A percentile compares a stretch with the other conserved stretches of the same genome.
phyloP scores from a whole-genome alignment of 2,797 vertebrate species.

The Cetoscarus ocellatus region DNA sequence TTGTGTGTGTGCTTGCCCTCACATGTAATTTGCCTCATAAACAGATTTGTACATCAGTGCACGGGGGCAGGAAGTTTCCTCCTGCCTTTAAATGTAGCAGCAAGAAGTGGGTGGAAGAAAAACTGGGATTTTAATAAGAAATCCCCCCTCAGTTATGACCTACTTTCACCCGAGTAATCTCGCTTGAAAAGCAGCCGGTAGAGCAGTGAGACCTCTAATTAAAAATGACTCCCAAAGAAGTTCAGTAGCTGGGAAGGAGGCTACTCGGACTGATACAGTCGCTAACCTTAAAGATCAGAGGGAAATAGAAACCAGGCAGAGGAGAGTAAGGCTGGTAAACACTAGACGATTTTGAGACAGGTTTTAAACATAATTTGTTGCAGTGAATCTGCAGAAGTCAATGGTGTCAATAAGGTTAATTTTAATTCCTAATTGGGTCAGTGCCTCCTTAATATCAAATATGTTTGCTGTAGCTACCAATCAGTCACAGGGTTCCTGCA shows the following conservation, averaged over 20 bases:
- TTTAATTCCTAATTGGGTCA: too few relatives aligned
- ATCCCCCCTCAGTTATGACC: slow-evolving; percentile 72
- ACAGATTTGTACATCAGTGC: slow-evolving; percentile 65
- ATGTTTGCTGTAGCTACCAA: too few relatives aligned
- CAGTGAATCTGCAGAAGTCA: too few relatives aligned
- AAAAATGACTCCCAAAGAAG: slow-evolving; percentile 59
- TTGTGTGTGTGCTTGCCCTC: slow-evolving; percentile 37
- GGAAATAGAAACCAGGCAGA: slow-evolving; percentile 18
- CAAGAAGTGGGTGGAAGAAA: slow-evolving; percentile 63
- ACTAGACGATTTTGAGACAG: too few relatives aligned
- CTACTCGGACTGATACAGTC: slow-evolving; percentile 47
- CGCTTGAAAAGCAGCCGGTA: slow-evolving; percentile 65
- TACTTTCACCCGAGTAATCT: slow-evolving; percentile 71
- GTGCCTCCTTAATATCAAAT: too few relatives aligned
- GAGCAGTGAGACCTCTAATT: slow-evolving; percentile 67
- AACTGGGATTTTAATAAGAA: slow-evolving; percentile 62
- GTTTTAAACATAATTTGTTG: too few relatives aligned
- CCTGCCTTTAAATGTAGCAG: slow-evolving; percentile 64
- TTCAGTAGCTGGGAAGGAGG: slow-evolving; percentile 42
- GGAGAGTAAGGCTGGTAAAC: background rate
- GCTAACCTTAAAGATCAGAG: slow-evolving; percentile 53
- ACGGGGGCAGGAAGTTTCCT: slow-evolving; percentile 48
- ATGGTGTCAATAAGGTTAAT: too few relatives aligned
- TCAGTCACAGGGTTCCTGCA: too few relatives aligned
- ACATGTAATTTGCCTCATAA: slow-evolving; percentile 51